Evolutionary conservation across 1,140 invertebrate genomes (phyloP), one percentile per base, ranked within the genome.

Genomic region (Drosophila parabipectinata): DNA sequence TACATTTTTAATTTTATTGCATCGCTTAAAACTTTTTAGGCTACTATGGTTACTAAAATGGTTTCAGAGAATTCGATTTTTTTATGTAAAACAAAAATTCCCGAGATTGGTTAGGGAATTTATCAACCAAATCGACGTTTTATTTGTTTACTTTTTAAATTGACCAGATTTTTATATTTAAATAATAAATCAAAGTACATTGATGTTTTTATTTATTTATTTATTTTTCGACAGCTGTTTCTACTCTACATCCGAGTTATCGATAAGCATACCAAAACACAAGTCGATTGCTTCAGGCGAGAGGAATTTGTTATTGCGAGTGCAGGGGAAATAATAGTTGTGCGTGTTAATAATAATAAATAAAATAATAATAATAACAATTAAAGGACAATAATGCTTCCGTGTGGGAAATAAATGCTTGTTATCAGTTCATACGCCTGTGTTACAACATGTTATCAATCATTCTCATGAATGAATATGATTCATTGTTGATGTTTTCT

Each of bases 401-500:
- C 15, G 15, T 24, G 14, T 14, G n/a, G 5, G 10, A 14, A 34
- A 30, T n/a, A 37, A 47, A 24, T 44, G 30, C 8, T 14, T 24
- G 14, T 10, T 34, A 18, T 59, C 28, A 41, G 14, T 64, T 18
- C 48, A 18, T 8, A 14, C 10, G 30, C 37, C 30, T 12, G 48
- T 34, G 48, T 18, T 37, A 45, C 32, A 50, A 5, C 21, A 12
- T 69, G 32, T 56, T 69, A 57, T 50, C 64, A 69, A 57, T 15
- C 21, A 9, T n/a, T 14, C 15, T 15, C 55, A 30, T 59, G n/a
- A 12, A 24, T 66, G 62, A 41, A 48, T 39, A 57, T 71, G 67
- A 71, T 41, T 71, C 67, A 71, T 57, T 71, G 64, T 57, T 71
- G 67, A 69, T 69, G 51, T 48, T 30, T 71, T 69, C 32, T 69